Base-by-base conservation (phyloP, 2,888 invertebrate genomes). In the Lasioglossum villosulum region DNA sequence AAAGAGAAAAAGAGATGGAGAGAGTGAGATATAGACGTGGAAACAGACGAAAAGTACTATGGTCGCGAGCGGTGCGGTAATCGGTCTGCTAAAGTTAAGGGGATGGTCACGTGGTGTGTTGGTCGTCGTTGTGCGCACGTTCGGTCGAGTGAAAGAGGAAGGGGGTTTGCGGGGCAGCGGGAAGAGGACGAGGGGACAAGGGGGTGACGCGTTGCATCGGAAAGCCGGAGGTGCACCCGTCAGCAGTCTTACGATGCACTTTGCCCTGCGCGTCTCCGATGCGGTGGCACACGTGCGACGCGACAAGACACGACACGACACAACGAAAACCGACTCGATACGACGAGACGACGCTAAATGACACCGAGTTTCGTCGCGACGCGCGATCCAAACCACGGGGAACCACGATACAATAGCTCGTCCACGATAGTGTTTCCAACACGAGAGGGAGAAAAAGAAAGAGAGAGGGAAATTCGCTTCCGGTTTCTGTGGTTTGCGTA, bases 221-320 rank as follows among this genome's bases (percentile, higher is more conserved):
- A 92, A 90, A 91, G 89, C 83, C 89, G 75, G 84, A 84, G 90
- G 83, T 88, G 88, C 90, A 88, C 86, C 86, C 89, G 89, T 79
- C 89, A 88, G 90, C 91, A 93, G 93, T 93, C 92, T 91, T 88
- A 88, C 91, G 88, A 91, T 93, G 91, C 92, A 92, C 92, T 92
- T 91, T 92, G 92, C 87, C 88, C 89, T 87, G 92, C 85, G 89
- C 90, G 89, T 72, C 88, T 82, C 74, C 80, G 86, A 88, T 59
- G 86, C 87, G 80, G 75, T 59, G 78, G 75, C 73, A 72, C 90
- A 87, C 89, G 90, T 87, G 88, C 80, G 80, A 66, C 82, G 79
- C 78, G 72, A 73, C 73, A 48, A 70, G 68, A 23, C 52, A 16
- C 66, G 68, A 63, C 39, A n/a, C 74, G 56, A 71, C 27, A 14